A percentile compares a stretch with the other conserved stretches of the same genome.
These are phyloP conservation scores for Micrasema longulum DNA, from an alignment of 1,140 invertebrate species.

Conservation along the genomic window DNA sequence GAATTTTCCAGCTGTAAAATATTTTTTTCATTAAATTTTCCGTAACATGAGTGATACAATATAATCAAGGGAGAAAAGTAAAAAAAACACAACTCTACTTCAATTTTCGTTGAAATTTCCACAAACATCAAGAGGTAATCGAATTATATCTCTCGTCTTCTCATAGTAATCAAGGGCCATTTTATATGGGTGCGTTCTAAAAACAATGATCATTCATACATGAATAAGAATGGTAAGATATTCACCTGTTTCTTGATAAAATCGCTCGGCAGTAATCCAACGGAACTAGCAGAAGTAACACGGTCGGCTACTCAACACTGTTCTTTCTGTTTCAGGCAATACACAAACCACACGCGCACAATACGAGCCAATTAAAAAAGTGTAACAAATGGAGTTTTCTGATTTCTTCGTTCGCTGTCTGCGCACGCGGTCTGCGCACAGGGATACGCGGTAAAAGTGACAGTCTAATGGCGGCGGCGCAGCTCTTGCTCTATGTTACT, in stretches of 20 bases:
- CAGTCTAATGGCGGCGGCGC: slow-evolving; percentile 29
- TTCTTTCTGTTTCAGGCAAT: slow-evolving; percentile 22
- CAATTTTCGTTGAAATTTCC: too few relatives aligned
- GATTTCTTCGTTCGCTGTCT: neutral
- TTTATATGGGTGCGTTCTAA: too few relatives aligned
- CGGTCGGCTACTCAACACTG: slow-evolving; percentile 38
- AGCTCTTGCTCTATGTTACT: slow-evolving; percentile 34
- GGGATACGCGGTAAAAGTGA: slow-evolving; percentile 37
- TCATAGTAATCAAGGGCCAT: too few relatives aligned
- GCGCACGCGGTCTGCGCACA: slow-evolving; percentile 35
- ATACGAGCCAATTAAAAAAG: slow-evolving; percentile 31
- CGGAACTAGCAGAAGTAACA: slow-evolving; percentile 41
- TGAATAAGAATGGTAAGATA: too few relatives aligned
- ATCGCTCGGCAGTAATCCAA: slow-evolving; percentile 45
- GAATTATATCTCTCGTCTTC: too few relatives aligned
- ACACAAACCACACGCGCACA: slow-evolving; percentile 40
- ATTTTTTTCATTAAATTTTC: too few relatives aligned
- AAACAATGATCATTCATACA: too few relatives aligned
- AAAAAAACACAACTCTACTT: too few relatives aligned
- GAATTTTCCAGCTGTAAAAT: too few relatives aligned
- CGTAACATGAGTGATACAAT: too few relatives aligned
- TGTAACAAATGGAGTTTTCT: neutral
- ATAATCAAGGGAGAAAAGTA: too few relatives aligned
- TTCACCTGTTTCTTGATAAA: slow-evolving; percentile 45
- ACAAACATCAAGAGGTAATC: too few relatives aligned